phyloP scores from a whole-genome alignment of 1,140 invertebrate genomes.

The Sitodiplosis mosellana region DNA sequence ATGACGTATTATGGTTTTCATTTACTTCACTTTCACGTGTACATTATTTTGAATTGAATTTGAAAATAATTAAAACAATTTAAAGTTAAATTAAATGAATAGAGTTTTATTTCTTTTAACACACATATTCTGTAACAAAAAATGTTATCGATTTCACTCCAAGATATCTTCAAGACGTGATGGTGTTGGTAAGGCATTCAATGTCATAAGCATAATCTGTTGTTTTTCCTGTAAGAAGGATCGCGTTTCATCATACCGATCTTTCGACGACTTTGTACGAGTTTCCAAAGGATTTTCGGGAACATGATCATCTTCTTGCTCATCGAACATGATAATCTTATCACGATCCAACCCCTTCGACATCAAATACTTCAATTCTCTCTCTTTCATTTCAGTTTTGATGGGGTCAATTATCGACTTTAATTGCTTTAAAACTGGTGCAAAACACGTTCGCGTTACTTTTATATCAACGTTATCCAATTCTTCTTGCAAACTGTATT shows the following conservation, averaged over 20 bases:
- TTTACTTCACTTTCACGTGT: too few relatives aligned
- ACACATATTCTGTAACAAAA: too few relatives aligned
- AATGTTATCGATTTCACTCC: too few relatives aligned
- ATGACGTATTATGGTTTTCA: too few relatives aligned
- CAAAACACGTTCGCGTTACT: constrained; percentile 18
- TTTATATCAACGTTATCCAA: constrained; percentile 21
- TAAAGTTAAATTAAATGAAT: too few relatives aligned
- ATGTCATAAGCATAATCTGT: constrained; percentile 6
- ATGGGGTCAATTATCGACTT: constrained; percentile 24
- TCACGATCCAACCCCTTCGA: constrained; percentile 22
- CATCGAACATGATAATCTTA: constrained; percentile 10
- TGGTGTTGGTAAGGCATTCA: not conserved
- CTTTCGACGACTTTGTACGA: constrained; percentile 17
- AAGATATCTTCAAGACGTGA: not conserved
- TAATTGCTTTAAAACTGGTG: constrained; percentile 19
- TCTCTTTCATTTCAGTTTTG: constrained; percentile 19
- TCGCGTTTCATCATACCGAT: constrained; percentile 23
- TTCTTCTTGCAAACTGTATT: constrained; percentile 9
- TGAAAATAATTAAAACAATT: too few relatives aligned
- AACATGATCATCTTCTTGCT: not conserved
- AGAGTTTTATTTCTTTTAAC: too few relatives aligned
- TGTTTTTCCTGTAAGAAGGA: constrained; percentile 21
- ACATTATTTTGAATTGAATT: too few relatives aligned
- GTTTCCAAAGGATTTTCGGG: constrained; percentile 14
- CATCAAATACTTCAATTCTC: constrained; percentile 18